phyloP scores from a whole-genome alignment of 2,888 invertebrate species.

The Brachypterus glaber region DNA sequence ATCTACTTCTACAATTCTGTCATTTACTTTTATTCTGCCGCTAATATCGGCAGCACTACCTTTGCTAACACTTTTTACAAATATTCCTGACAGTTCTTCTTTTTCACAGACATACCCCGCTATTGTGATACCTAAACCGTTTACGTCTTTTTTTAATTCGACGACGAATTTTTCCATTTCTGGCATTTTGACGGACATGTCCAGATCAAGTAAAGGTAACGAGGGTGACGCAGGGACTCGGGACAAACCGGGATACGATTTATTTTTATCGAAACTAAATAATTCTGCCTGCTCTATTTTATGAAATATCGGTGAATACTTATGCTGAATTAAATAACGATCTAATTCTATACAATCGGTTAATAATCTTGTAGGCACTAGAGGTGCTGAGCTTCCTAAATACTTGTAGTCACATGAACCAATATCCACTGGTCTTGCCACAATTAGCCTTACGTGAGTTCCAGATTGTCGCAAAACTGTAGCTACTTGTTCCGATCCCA shows the following conservation, averaged over 20 bases:
- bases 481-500: slow-evolving; percentile 97
- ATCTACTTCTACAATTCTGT: slow-evolving; percentile 97
- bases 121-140: slow-evolving; percentile 91
- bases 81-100: slow-evolving; percentile 96
- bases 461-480: slow-evolving; percentile 92
- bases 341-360: slow-evolving; percentile 82
- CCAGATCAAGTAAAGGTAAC: slow-evolving; percentile 42
- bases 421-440: slow-evolving; percentile 81
- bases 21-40: slow-evolving; percentile 90
- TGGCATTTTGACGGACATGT: slow-evolving; percentile 58
- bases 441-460: slow-evolving; percentile 87
- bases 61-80: slow-evolving; percentile 94
- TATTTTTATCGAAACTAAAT: slow-evolving; percentile 38
- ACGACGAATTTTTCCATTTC: slow-evolving; percentile 93
- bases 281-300: slow-evolving; percentile 28
- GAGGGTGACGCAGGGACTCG: slow-evolving; percentile 40
- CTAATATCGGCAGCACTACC: slow-evolving; percentile 93
- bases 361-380: slow-evolving; percentile 63
- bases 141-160: slow-evolving; percentile 85
- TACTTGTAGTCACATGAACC: slow-evolving; percentile 50
- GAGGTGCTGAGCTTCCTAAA: slow-evolving; percentile 49
- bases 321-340: slow-evolving; percentile 74
- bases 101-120: slow-evolving; percentile 96
- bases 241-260: slow-evolving; percentile 31
- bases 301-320: slow-evolving; percentile 63